Evolutionary conservation across 1,140 invertebrate genomes (phyloP).

Genomic region (Neodiprion lecontei): DNA sequence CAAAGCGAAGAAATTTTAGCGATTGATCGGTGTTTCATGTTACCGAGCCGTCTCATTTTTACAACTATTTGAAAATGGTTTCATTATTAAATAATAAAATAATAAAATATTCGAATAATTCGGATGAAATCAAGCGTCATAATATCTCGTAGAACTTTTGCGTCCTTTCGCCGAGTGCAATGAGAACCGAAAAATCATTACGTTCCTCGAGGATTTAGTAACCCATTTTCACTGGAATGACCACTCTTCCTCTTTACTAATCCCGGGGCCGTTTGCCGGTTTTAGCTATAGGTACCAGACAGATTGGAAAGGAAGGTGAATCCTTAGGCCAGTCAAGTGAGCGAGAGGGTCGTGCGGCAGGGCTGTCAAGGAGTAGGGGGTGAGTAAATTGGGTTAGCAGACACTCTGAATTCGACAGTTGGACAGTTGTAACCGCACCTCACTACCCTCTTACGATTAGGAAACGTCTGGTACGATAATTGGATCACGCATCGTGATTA

Average conservation of each 20-base stretch:
- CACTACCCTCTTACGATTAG: background rate
- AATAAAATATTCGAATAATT: too few species aligned
- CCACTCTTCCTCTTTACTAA: background rate
- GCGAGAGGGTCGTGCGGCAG: background rate
- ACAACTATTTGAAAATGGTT: too few species aligned
- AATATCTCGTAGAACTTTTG: too few species aligned
- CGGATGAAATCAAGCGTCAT: too few species aligned
- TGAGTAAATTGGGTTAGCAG: slow-evolving; percentile 7
- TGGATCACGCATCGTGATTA: background rate
- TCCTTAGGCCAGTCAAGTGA: background rate
- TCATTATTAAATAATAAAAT: too few species aligned
- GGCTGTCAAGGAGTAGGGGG: background rate
- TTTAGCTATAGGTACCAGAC: background rate
- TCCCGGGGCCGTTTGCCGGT: background rate
- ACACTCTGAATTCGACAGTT: slow-evolving; percentile 1
- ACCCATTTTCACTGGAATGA: too few species aligned
- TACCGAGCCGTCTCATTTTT: too few species aligned
- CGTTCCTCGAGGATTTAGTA: too few species aligned
- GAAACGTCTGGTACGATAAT: background rate
- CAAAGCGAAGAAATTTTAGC: too few species aligned
- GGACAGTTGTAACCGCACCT: slow-evolving; percentile 4
- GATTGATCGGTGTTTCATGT: too few species aligned
- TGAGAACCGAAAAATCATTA: too few species aligned
- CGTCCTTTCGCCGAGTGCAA: too few species aligned
- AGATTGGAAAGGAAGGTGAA: background rate